Base-by-base conservation (phyloP, 2,888 invertebrate species). In the Resseliella maxima region DNA sequence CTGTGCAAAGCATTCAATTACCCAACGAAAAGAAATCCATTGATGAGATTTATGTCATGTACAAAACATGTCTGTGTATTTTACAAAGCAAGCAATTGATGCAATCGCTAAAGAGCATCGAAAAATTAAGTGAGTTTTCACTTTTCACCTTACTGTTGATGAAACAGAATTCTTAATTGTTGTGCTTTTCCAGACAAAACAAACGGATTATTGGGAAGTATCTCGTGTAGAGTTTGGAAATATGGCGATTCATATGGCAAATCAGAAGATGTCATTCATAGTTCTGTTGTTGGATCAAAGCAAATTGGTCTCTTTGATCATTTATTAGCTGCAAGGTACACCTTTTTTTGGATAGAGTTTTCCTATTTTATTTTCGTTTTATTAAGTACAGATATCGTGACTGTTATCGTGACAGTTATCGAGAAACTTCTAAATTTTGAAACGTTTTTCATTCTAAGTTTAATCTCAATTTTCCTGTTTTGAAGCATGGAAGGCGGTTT, bases 181-280 rank as follows among this genome's bases (percentile, higher is more conserved):
- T n/a, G n/a, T n/a, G n/a, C n/a, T 21, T 38, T 38, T 83, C 8
- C 38, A 83, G 83, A 83, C n/a, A 36, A 31, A 83, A 83, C 83
- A 24, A 83, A 83, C n/a, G n/a, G 38, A n/a, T 38, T 83, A 18
- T 38, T 83, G 36, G 83, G 83, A 36, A 83, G 83, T 12, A 38
- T 83, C n/a, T 38, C 93, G 21, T 95, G 95, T 89, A 95, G 96
- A 89, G 98, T 98, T 91, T 98, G 97, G 95, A 94, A 94, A n/a
- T 96, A 97, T 89, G 93, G 93, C 87, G 93, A 83, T 12, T 83
- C 83, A 38, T 83, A 83, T 31, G 83, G 83, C 0, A 31, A n/a
- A 24, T 83, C 83, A 1, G 36, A 81, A 15, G 38, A 36, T 31
- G 24, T 83, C 0, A 31, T 38, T 38, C 24, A 95, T 89, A 94